Base-by-base conservation (phyloP, 2,888 invertebrate species). In the Glyphotaelius pellucidus region DNA sequence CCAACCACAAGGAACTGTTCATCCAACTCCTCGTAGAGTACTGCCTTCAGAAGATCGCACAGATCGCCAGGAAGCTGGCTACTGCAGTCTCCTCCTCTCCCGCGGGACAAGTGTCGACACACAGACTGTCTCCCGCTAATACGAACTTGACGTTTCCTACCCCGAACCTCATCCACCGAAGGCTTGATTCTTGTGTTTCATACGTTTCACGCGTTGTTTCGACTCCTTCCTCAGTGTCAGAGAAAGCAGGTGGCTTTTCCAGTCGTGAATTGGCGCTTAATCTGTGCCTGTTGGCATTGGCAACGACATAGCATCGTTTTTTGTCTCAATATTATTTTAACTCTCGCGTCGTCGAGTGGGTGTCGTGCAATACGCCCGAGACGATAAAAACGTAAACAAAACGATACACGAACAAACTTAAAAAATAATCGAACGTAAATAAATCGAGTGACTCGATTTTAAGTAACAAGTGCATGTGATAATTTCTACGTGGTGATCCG, bases 1-100 rank as follows among this genome's bases (percentile, higher is more conserved):
- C 90, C 35, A 47, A 91, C 79, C 52, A 90, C 19, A 91, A 87
- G 42, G 90, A 91, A 47, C 80, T 83, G 30, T 91, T 91, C 80
- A 91, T 91, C 86, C 86, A 91, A 83, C 32, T 88, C 15, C 31
- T 19, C 32, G 31, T 88, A 79, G 88, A 88, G 35, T 25, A n/a
- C 32, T 31, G 88, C 79, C 31, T 31, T n/a, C 88, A 42, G 42
- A 42, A 47, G 42, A 7, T 30, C 38, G 12, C n/a, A n/a, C n/a
- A 47, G 86, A 35, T 42, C 30, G 15, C 25, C 32, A 15, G 15
- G 32, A 32, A 83, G 83, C 35, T 83, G 83, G 83, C 83, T 38
- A 7, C 83, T 19, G 83, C 83, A 25, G 35, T 47, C 31, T 86
- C 47, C 31, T 86, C 47, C 86, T 47, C 42, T 47, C n/a, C 88